Evolutionary conservation across 1,140 invertebrate genomes (phyloP).

Genomic region (Ceratoteleas bidentatus): DNA sequence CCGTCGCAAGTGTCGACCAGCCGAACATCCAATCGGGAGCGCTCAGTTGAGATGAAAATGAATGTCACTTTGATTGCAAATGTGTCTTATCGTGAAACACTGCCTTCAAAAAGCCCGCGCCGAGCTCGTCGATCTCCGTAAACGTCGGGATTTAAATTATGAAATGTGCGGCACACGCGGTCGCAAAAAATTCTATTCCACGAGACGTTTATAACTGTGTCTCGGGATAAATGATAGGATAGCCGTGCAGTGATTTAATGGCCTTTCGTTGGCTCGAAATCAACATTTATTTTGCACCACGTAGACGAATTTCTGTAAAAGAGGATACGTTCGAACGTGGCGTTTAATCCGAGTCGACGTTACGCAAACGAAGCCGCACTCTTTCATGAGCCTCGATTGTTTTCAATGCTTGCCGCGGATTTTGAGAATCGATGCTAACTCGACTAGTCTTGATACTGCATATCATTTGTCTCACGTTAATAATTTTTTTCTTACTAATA

Average conservation of each 20-base stretch:
- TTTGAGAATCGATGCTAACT: too few relatives aligned
- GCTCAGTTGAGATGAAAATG: constrained; percentile 53
- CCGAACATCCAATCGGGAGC: constrained; percentile 45
- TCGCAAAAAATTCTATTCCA: constrained; percentile 60
- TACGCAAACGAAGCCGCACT: too few relatives aligned
- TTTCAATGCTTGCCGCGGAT: too few relatives aligned
- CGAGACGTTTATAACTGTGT: constrained; percentile 66
- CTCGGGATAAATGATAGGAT: constrained; percentile 63
- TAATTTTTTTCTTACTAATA: too few relatives aligned
- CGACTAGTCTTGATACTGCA: too few relatives aligned
- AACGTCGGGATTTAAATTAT: constrained; percentile 68
- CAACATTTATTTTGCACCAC: constrained; percentile 51
- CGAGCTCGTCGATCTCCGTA: constrained; percentile 66
- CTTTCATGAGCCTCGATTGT: too few relatives aligned
- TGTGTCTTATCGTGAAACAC: constrained; percentile 66
- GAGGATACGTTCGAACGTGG: constrained; percentile 1
- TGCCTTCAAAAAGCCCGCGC: constrained; percentile 61
- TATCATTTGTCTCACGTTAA: too few relatives aligned
- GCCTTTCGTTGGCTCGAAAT: constrained; percentile 62
- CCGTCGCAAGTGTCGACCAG: constrained; percentile 18
- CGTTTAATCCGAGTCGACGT: too few relatives aligned
- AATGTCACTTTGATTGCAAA: constrained; percentile 64
- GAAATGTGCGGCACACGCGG: constrained; percentile 53
- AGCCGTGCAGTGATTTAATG: constrained; percentile 60
- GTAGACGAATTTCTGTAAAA: constrained; percentile 47